These are phyloP conservation scores for Sebastes hubbsi DNA, from an alignment of 2,797 vertebrate genomes.

Conservation along the genomic window DNA sequence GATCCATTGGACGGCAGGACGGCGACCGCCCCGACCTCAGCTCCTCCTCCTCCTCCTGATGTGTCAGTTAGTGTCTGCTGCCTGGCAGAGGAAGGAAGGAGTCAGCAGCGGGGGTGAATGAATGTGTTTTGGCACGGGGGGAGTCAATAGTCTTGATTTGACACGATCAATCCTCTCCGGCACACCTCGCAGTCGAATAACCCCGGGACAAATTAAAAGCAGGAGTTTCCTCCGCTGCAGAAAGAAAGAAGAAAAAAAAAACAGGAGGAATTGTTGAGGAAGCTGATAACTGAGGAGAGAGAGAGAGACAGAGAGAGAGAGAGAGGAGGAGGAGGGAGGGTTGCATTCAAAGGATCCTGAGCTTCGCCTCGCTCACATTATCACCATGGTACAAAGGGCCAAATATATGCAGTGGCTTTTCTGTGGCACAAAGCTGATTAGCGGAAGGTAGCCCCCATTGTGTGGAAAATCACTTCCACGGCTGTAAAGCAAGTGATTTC, in stretches of 20 bases:
- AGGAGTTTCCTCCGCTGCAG: constrained; percentile 33
- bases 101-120: constrained; percentile 53
- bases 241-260: not conserved
- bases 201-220: constrained; percentile 47
- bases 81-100: constrained; percentile 40
- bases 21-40: constrained; percentile 15
- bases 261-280: constrained; percentile 38
- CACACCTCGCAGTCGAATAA: constrained; percentile 53
- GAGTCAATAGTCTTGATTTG: constrained; percentile 62
- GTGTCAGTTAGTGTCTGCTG: constrained; percentile 44
- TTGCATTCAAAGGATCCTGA: constrained; percentile 43
- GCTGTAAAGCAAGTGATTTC: constrained; percentile 82
- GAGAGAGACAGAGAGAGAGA: not conserved
- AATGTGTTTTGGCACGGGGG: constrained; percentile 50
- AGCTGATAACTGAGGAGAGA: constrained; percentile 24
- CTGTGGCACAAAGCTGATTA: constrained; percentile 83
- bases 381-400: constrained; percentile 73
- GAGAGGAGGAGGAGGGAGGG: not conserved
- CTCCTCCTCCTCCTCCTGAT: not conserved
- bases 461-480: constrained; percentile 80
- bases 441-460: constrained; percentile 78
- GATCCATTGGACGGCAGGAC: not conserved
- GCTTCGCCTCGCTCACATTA: constrained; percentile 67
- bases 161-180: constrained; percentile 54
- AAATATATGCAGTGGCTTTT: constrained; percentile 76